phyloP scores from a whole-genome alignment of 2,888 invertebrate species.

The Ectemnius cavifrons region DNA sequence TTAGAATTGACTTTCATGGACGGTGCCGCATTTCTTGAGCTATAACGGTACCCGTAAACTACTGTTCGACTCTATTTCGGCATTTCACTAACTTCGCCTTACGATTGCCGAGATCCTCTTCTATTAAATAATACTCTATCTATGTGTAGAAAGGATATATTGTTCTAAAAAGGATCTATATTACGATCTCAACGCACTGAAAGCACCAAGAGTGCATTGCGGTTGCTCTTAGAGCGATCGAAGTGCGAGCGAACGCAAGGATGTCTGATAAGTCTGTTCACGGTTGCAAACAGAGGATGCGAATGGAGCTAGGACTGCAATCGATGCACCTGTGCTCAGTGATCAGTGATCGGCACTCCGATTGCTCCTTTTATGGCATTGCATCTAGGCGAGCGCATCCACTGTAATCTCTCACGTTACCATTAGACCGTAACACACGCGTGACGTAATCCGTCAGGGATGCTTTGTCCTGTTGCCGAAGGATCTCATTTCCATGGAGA shows the following conservation, averaged over 20 bases:
- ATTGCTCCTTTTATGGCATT: constrained; percentile 36
- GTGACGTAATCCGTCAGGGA: constrained; percentile 41
- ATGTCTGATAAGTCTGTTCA: background rate
- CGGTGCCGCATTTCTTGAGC: background rate
- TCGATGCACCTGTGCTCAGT: constrained; percentile 19
- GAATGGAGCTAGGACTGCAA: background rate
- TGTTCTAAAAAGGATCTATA: background rate
- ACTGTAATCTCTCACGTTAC: constrained; percentile 36
- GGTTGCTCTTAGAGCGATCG: background rate
- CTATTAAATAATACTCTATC: no score
- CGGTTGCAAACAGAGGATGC: background rate
- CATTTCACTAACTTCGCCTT: background rate
- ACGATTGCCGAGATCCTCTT: no score
- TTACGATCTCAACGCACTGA: background rate
- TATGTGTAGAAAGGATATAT: no score
- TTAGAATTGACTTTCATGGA: constrained; percentile 11
- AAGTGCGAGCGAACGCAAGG: constrained; percentile 3
- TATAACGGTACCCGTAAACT: constrained; percentile 7
- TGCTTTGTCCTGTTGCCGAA: constrained; percentile 23
- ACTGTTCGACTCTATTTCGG: background rate
- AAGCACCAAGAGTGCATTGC: background rate
- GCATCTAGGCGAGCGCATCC: constrained; percentile 9
- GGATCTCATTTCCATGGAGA: constrained; percentile 34
- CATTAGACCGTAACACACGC: constrained; percentile 19
- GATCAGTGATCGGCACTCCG: constrained; percentile 5